A percentile compares a stretch with the other conserved stretches of the same genome.
phyloP scores from a whole-genome alignment of 2,797 vertebrate species.

The Oceanodroma leucorhoa region DNA sequence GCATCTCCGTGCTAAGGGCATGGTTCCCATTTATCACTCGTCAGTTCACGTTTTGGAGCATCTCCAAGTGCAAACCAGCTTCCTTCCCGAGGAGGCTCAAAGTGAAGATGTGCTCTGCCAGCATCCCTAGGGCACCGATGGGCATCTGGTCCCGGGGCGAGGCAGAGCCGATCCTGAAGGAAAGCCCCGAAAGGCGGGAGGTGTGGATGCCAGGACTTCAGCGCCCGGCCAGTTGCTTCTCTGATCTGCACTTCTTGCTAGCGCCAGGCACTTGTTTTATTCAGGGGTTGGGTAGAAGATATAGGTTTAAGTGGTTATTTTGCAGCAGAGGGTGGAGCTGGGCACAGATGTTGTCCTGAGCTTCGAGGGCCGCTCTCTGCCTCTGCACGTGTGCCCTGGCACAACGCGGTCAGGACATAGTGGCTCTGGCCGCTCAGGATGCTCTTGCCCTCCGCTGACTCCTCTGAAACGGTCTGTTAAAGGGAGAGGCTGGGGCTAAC shows the following conservation, averaged over 20 bases:
- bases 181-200: background rate
- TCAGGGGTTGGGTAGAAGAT: background rate
- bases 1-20: background rate
- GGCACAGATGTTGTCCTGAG: background rate
- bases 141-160: accelerated
- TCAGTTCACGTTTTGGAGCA: background rate
- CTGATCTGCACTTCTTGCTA: background rate
- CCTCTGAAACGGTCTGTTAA: background rate
- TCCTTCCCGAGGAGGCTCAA: background rate
- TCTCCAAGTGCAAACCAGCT: background rate
- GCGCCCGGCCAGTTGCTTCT: accelerated
- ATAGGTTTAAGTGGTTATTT: background rate
- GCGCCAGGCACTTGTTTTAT: background rate
- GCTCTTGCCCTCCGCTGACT: background rate
- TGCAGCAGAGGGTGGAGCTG: background rate
- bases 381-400: accelerated
- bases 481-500: background rate
- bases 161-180: background rate
- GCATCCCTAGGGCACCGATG: background rate
- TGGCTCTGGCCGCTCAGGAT: background rate
- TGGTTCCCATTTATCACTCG: background rate
- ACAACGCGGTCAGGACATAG: accelerated
- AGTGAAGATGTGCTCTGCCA: background rate
- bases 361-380: background rate
- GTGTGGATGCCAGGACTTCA: background rate